Evolutionary conservation across 1,140 invertebrate genomes (phyloP), one percentile per base, ranked within the genome.

Genomic region (Contarinia nasturtii): DNA sequence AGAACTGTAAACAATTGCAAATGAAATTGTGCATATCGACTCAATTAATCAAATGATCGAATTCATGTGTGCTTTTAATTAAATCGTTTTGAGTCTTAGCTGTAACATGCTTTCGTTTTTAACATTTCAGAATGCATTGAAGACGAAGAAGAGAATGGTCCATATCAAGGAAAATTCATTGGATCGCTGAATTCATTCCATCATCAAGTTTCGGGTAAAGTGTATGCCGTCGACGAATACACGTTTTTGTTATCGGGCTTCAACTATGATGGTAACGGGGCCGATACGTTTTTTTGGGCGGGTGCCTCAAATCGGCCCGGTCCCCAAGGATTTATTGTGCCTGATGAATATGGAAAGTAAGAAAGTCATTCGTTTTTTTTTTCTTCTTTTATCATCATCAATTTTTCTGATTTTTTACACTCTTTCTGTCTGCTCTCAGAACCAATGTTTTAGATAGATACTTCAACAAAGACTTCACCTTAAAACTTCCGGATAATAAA

Each of bases 231-330:
- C 0, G 84, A 94, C 61, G 80, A 87, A 48, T 83, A 75, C 56
- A 92, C 86, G 0, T 66, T 93, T 21, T 64, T 91, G 1, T 66
- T 94, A 38, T 78, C 78, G 14, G 75, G 78, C 33, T 94, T 94
- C 55, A 88, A 78, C 60, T 94, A 93, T 54, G 89, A 93, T 67
- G 90, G 90, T 17, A 84, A 86, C 45, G 88, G 87, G 8, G 79
- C 78, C 20, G 88, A 91, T 58, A 85, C 86, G 5, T 93, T 88
- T 63, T 93, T 94, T 60, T 92, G 86, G 86, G 82, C 86, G 4
- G 90, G 89, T 33, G 75, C 82, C n/a, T 75, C 82, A 0, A 86
- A 85, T 55, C 64, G 85, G 21, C 87, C 88, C 0, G 86, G 86
- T 4, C 85, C 86, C 0, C 81, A 90, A 58, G 89, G 89, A 5